These are phyloP conservation scores for Muntiacus reevesi DNA, from an alignment of 2,113 vertebrate genomes.

Conservation along the genomic window DNA sequence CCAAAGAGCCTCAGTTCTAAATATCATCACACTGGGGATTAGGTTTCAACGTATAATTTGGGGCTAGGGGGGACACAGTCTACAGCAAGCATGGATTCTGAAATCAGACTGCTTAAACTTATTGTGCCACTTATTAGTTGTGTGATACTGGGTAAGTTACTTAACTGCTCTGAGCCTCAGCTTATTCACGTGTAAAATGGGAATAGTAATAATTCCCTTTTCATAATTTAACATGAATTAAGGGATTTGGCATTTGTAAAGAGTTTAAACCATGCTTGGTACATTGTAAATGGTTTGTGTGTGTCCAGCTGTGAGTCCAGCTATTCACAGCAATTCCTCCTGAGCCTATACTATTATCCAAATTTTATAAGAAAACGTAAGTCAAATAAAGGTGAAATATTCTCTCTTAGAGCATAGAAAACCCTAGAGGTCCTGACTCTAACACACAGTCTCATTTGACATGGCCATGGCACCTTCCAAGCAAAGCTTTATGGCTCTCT, in stretches of 20 bases:
- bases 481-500: constrained; percentile 6
- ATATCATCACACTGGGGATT: not conserved
- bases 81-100: not conserved
- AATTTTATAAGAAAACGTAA: constrained; percentile 23
- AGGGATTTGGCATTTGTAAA: not conserved
- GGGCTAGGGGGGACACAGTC: not conserved
- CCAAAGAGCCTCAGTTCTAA: not conserved
- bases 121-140: not conserved
- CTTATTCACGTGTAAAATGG: not conserved
- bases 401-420: not conserved
- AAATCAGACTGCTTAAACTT: not conserved
- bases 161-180: not conserved
- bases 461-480: not conserved
- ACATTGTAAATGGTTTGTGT: not conserved
- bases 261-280: not conserved
- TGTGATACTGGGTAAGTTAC: not conserved
- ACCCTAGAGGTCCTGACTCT: not conserved
- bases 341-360: not conserved
- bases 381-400: not conserved
- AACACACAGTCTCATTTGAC: not conserved
- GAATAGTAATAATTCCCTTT: not conserved
- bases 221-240: not conserved
- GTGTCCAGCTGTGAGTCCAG: not conserved
- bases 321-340: not conserved
- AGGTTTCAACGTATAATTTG: not conserved